Percentiles rank a stretch among this genome's conserved stretches.
Evolutionary conservation across 1,140 invertebrate genomes (phyloP).

Genomic region (Drosophila parabipectinata): DNA sequence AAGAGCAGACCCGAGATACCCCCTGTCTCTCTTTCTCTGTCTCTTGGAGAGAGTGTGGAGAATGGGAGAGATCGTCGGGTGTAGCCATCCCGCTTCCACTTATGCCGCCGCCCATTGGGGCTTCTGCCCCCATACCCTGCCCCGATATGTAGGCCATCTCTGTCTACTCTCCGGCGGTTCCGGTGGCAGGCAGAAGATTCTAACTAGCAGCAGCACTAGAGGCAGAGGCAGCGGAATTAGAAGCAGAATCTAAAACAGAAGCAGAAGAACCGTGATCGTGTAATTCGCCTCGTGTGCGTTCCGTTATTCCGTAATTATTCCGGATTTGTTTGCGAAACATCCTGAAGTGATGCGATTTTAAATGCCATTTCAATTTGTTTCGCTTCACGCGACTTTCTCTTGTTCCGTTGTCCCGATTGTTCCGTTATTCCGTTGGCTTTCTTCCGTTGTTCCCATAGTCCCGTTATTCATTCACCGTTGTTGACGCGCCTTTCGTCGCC

Average conservation of each 20-base stretch:
- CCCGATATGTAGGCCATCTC: conserved; percentile 44
- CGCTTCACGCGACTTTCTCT: conserved; percentile 40
- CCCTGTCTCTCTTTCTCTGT: neutral
- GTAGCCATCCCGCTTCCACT: conserved; percentile 42
- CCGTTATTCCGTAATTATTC: conserved; percentile 56
- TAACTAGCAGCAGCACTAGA: conserved; percentile 26
- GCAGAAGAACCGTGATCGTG: conserved; percentile 75
- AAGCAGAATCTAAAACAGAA: conserved; percentile 57
- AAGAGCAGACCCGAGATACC: conserved; percentile 3
- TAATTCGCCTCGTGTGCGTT: conserved; percentile 79
- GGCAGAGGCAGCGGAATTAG: conserved; percentile 46
- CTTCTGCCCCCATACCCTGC: conserved; percentile 12
- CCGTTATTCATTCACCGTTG: conserved; percentile 51
- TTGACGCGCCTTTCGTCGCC: conserved; percentile 68
- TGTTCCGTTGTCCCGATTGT: conserved; percentile 46
- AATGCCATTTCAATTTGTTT: conserved; percentile 73
- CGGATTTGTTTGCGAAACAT: conserved; percentile 62
- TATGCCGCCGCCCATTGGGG: neutral
- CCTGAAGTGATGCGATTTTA: conserved; percentile 66
- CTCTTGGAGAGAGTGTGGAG: conserved; percentile 6
- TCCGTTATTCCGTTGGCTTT: conserved; percentile 48
- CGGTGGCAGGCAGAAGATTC: conserved; percentile 48
- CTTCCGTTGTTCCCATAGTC: conserved; percentile 41
- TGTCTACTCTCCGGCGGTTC: conserved; percentile 52
- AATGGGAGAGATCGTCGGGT: conserved; percentile 2